Conservation (phyloP, 2,888 invertebrate genomes). For the Girardia tigrina region DNA sequence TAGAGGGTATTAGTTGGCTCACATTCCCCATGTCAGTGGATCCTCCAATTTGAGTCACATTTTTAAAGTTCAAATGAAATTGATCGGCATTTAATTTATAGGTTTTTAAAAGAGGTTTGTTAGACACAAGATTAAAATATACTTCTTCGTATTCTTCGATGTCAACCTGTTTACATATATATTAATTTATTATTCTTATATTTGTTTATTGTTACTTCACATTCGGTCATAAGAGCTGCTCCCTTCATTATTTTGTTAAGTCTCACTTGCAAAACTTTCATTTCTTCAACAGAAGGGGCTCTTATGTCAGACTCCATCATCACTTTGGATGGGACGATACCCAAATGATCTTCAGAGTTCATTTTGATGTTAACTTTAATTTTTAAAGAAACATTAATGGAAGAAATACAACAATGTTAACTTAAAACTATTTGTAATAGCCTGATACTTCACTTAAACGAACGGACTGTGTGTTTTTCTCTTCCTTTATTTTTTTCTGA, state of each 20-base stretch:
- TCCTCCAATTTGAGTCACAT: constrained; percentile 34
- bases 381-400: no score
- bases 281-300: not conserved
- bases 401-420: no score
- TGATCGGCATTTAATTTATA: constrained; percentile 41
- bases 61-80: constrained; percentile 40
- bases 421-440: no score
- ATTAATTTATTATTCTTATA: not conserved
- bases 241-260: constrained; percentile 41
- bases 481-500: no score
- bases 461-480: no score
- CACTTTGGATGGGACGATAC: not conserved
- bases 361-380: not conserved
- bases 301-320: not conserved
- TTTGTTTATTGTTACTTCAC: constrained; percentile 39
- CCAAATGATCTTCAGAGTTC: not conserved
- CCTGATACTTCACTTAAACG: no score
- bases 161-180: constrained; percentile 39
- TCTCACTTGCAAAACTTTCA: not conserved
- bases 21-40: constrained; percentile 7
- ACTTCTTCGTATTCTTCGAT: constrained; percentile 40
- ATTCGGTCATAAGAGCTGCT: constrained; percentile 44
- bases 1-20: not conserved
- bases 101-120: constrained; percentile 41
- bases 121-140: constrained; percentile 43